Percentiles rank a stretch among this genome's conserved stretches.
These are phyloP conservation scores for Chymomyza fuscimana DNA, from an alignment of 2,888 invertebrate species.

Conservation along the genomic window DNA sequence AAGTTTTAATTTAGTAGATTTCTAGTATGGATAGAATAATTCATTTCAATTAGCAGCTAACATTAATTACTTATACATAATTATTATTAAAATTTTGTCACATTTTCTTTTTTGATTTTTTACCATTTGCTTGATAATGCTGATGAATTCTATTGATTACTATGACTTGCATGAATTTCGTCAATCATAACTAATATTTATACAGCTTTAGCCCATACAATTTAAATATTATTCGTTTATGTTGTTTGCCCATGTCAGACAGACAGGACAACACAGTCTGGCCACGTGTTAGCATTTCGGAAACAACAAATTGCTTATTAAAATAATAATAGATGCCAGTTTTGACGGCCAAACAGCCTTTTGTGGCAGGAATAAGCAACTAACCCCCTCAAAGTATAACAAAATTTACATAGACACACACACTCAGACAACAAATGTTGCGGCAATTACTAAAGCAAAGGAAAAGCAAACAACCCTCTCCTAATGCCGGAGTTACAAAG, in stretches of 20 bases:
- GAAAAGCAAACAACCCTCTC: conserved; percentile 24
- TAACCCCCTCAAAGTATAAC: conserved; percentile 26
- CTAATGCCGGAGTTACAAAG: background rate
- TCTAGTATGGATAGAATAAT: background rate
- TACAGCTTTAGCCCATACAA: background rate
- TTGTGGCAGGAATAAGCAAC: conserved; percentile 29
- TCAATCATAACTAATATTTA: background rate
- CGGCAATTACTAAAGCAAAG: conserved; percentile 1
- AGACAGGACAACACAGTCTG: background rate
- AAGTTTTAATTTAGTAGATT: no score
- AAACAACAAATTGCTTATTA: conserved; percentile 55
- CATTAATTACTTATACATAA: background rate
- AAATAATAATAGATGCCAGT: conserved; percentile 65
- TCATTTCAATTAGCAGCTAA: background rate
- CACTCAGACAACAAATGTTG: conserved; percentile 14
- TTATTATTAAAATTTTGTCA: background rate
- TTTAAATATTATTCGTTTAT: background rate
- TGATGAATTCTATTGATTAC: background rate
- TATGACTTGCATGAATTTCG: no score
- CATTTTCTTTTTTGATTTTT: background rate
- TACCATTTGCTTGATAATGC: background rate
- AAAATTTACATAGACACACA: background rate
- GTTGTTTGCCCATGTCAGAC: background rate
- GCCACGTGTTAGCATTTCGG: conserved; percentile 66
- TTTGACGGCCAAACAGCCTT: conserved; percentile 34